Percentiles rank a stretch among this genome's conserved stretches.
Conservation (phyloP, 2,888 invertebrate species). For the Monochamus alternatus region DNA sequence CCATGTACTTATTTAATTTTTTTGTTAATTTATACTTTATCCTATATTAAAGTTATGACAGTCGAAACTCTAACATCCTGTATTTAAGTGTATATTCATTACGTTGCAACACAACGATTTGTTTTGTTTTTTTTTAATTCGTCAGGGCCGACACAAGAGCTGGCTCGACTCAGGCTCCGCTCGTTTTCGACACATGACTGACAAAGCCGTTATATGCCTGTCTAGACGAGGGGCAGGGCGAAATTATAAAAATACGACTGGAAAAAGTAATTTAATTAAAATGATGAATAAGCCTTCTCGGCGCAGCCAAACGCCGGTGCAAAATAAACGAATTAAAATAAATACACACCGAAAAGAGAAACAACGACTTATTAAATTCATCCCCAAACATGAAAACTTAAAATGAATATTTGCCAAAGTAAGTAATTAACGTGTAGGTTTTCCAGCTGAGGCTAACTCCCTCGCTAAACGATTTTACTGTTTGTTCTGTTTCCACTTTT, state of each 20-base stretch:
- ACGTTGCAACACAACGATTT: too few relatives aligned
- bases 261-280: slow-evolving; percentile 19
- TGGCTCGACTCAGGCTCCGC: too few relatives aligned
- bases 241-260: background rate
- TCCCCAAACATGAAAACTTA: slow-evolving; percentile 20
- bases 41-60: too few relatives aligned
- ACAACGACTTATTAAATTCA: slow-evolving; percentile 22
- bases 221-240: background rate
- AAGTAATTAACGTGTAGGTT: slow-evolving; percentile 33
- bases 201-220: background rate
- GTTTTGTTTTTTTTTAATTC: too few relatives aligned
- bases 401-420: slow-evolving; percentile 32
- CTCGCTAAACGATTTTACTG: slow-evolving; percentile 31
- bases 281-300: background rate
- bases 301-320: background rate
- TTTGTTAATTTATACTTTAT: too few relatives aligned
- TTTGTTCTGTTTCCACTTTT: slow-evolving; percentile 34
- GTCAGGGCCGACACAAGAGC: too few relatives aligned
- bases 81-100: too few relatives aligned
- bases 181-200: too few relatives aligned
- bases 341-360: slow-evolving; percentile 5
- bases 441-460: slow-evolving; percentile 25
- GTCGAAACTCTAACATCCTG: too few relatives aligned
- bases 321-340: slow-evolving; percentile 17
- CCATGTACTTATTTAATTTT: too few relatives aligned